Base-by-base conservation (phyloP, 2,797 vertebrate genomes). In the Menidia menidia region DNA sequence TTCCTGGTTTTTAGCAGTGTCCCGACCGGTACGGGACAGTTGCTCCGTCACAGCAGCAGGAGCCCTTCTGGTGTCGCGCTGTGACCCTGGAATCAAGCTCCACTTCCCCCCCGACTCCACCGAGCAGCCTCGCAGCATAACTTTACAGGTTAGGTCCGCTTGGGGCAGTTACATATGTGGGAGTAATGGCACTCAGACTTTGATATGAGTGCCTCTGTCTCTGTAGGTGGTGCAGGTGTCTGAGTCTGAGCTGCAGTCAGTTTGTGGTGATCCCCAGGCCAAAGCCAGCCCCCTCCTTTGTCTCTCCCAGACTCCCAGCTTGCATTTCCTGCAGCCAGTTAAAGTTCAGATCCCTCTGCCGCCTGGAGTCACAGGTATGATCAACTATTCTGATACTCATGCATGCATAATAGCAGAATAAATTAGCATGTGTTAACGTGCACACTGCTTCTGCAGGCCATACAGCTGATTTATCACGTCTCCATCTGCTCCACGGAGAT, bases 1-100 rank as follows among this genome's bases (percentile, higher is more conserved):
- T 90, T 99, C 98, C 14, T 99, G 97, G 96, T 99, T 99, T 77
- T 93, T 98, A 15, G 96, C 94, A 1, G 92, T 98, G 19, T 95
- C 95, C 13, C 93, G 95, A 63, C 96, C 95, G 5, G 93, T 95
- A 64, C 94, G 92, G 79, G 94, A 99, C 70, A 84, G 89, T 67
- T 98, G 96, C 88, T 77, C 90, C 14, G 94, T 99, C 11, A 85
- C 93, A 45, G 89, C 96, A 60, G 92, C 95, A 42, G 97, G 97
- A 44, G 89, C 94, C 0, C 77, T 97, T 78, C 90, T 99, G 60
- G 96, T 96, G 65, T 98, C 96, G 51, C 95, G 92, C 0, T 92
- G 92, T 55, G 91, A 98, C 75, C 92, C 96, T 4, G 93, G 93
- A 78, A 90, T 99, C 80, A 98, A 96, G 82, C 94, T 99, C 50